Conservation (phyloP, 2,797 vertebrate species). For the Leptodactylus fallax region DNA sequence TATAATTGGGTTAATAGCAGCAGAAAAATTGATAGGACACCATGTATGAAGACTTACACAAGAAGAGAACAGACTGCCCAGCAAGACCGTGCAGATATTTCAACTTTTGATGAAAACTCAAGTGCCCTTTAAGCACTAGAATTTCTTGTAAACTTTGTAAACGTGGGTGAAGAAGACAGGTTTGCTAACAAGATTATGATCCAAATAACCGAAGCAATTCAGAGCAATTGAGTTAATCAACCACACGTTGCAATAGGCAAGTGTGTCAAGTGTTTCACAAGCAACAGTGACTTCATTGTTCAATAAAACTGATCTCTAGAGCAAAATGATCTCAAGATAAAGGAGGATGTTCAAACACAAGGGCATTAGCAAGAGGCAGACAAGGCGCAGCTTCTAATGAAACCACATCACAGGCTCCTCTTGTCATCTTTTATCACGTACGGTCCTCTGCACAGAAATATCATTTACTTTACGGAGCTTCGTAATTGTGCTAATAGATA, state of each 20-base stretch:
- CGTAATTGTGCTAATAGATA: conserved; percentile 56
- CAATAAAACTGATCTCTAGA: conserved; percentile 46
- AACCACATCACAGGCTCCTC: conserved; percentile 52
- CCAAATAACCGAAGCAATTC: conserved; percentile 36
- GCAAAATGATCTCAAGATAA: conserved; percentile 39
- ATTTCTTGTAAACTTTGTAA: background rate
- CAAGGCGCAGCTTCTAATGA: conserved; percentile 30
- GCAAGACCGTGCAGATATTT: no score
- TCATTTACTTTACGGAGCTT: conserved; percentile 49
- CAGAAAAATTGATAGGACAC: no score
- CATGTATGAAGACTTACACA: no score
- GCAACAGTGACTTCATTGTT: conserved; percentile 53
- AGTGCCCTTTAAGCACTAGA: no score
- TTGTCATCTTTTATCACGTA: conserved; percentile 49
- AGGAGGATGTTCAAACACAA: conserved; percentile 45
- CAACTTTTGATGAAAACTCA: no score
- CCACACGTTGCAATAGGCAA: conserved; percentile 33
- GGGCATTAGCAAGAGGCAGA: conserved; percentile 37
- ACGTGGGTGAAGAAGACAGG: background rate
- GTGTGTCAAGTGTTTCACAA: conserved; percentile 47
- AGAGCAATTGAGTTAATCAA: conserved; percentile 48
- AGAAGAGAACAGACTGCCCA: no score
- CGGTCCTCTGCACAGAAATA: conserved; percentile 40
- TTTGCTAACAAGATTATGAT: conserved; percentile 36
- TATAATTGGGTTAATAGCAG: no score